Base-by-base conservation (phyloP, 2,888 invertebrate species). In the Entomobrya proxima region DNA sequence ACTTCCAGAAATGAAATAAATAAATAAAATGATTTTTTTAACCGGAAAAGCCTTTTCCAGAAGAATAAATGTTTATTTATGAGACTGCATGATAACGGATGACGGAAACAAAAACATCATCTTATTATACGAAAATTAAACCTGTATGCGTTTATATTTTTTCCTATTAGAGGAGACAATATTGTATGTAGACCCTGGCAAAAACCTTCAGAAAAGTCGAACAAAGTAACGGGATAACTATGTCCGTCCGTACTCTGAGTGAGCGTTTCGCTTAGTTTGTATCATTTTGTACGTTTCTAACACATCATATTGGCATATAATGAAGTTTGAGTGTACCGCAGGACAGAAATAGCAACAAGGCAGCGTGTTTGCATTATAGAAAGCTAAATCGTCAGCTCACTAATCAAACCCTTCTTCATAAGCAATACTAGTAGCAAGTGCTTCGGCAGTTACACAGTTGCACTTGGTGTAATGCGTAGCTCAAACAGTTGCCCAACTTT, bases 261-360 rank as follows among this genome's bases (percentile, higher is more conserved):
- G n/a, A n/a, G n/a, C n/a, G n/a, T 67, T 2, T 24, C 21, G 55
- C 21, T 55, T 27, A 24, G 55, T 55, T 64, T 61, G 21, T 11
- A 24, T n/a, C 3, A 24, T 37, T 67, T 37, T 47, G 47, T 47
- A 13, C n/a, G 47, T 47, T 3, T 13, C 47, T 15, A 15, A 7
- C 47, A 47, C 3, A 47, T 1, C 24, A 40, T 40, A 44, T 24
- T 24, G 21, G 40, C n/a, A 32, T 35, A 35, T 61, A 35, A n/a
- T 4, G 52, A 55, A 7, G 32, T 2, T n/a, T 61, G 30, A 15
- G 32, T 74, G 64, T 18, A 79, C 32, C 50, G 37, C 27, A 47
- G 77, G 77, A 79, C 79, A 79, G 79, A 79, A 79, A 79, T 79
- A 79, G 64, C 24, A 30, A 76, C 18, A 32, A 30, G 21, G 18